phyloP scores from a whole-genome alignment of 2,888 invertebrate species.

The Mesorhabditis sp. region DNA sequence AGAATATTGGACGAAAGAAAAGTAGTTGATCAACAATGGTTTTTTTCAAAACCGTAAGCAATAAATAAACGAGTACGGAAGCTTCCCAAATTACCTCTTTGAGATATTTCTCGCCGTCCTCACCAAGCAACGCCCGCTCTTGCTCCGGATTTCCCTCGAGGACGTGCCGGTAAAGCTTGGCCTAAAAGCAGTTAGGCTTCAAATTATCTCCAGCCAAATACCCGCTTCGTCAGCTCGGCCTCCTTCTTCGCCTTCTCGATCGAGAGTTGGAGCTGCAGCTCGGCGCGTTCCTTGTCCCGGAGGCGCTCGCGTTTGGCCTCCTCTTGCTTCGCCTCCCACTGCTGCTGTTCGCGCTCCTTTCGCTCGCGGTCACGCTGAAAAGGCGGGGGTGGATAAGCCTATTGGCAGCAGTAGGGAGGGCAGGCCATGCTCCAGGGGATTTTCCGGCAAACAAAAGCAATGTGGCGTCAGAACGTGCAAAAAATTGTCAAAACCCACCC shows the following conservation, averaged over 20 bases:
- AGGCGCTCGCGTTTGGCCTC: not conserved
- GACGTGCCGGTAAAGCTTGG: not conserved
- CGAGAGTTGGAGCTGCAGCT: not conserved
- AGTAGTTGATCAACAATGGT: too few species aligned
- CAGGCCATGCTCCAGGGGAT: too few species aligned
- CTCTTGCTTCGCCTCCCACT: not conserved
- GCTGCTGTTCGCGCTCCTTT: not conserved
- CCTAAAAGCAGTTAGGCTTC: not conserved
- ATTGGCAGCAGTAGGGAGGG: too few species aligned
- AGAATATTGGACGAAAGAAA: too few species aligned
- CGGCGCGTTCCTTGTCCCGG: not conserved
- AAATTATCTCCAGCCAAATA: not conserved
- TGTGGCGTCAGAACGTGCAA: not conserved
- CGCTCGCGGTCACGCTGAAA: constrained; percentile 2
- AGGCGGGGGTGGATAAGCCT: not conserved
- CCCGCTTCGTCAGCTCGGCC: not conserved
- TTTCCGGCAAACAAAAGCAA: too few species aligned
- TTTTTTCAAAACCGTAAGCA: too few species aligned
- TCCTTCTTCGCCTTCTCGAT: not conserved
- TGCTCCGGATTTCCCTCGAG: not conserved
- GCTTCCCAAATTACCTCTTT: not conserved
- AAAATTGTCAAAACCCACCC: not conserved
- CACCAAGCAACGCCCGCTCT: constrained; percentile 5
- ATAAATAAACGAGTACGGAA: too few species aligned
- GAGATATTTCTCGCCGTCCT: not conserved